phyloP scores from a whole-genome alignment of 2,113 vertebrate genomes.

The Canis aureus region DNA sequence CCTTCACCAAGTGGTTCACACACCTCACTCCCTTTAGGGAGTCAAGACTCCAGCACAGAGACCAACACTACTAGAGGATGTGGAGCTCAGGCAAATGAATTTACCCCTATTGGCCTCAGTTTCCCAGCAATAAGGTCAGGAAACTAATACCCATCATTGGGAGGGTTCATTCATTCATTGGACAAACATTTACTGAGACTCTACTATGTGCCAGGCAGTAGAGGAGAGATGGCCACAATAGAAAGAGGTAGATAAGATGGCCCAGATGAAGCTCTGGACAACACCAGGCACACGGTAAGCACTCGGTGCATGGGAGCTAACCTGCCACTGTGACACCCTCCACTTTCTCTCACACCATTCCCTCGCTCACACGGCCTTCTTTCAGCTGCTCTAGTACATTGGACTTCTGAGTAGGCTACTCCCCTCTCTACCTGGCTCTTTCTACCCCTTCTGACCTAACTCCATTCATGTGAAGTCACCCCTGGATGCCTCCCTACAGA shows the following conservation, averaged over 20 bases:
- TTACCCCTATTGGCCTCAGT: background rate
- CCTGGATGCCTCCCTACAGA: background rate
- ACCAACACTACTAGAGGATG: background rate
- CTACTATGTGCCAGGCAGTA: background rate
- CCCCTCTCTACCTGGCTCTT: background rate
- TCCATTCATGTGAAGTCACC: background rate
- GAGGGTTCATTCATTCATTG: background rate
- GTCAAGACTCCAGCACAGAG: background rate
- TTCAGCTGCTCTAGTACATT: background rate
- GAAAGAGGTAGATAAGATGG: background rate
- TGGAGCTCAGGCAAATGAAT: background rate
- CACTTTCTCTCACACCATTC: background rate
- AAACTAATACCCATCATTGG: background rate
- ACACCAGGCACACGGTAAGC: background rate
- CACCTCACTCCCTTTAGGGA: background rate
- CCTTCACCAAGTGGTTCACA: background rate
- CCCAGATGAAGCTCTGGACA: background rate
- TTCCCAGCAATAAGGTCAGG: background rate
- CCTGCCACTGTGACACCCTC: fast-evolving
- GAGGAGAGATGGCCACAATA: background rate
- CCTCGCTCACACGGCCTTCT: background rate
- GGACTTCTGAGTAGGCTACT: background rate
- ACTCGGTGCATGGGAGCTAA: fast-evolving
- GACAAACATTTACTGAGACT: background rate
- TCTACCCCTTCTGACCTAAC: background rate